Evolutionary conservation across 2,113 vertebrate species (phyloP).

Genomic region (Pyxicephalus adspersus): DNA sequence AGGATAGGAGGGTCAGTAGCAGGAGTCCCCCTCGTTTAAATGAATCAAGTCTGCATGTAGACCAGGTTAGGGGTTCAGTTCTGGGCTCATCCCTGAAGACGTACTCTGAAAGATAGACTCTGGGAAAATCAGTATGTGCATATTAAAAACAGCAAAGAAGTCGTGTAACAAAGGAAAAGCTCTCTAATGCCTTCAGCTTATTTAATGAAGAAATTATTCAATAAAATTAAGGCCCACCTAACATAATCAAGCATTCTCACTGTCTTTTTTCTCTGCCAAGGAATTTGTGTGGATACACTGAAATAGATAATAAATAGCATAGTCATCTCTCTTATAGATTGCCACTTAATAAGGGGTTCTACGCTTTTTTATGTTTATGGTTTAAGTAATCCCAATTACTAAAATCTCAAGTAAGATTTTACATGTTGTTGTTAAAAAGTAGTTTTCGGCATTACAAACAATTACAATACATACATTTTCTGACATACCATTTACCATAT

Average conservation of each 20-base stretch:
- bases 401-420: too few species aligned
- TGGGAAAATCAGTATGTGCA: slow-evolving; percentile 34
- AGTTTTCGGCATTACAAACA: too few species aligned
- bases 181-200: not conserved
- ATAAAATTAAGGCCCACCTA: not conserved
- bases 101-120: slow-evolving; percentile 27
- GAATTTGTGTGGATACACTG: too few species aligned
- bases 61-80: slow-evolving; percentile 27
- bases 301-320: not conserved
- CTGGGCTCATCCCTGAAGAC: slow-evolving; percentile 33
- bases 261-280: not conserved
- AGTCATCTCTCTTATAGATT: not conserved
- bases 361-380: too few species aligned
- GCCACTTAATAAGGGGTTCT: not conserved
- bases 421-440: too few species aligned
- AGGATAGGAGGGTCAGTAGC: slow-evolving; percentile 20
- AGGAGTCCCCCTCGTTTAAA: slow-evolving; percentile 19
- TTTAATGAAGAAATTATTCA: slow-evolving; percentile 8
- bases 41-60: slow-evolving; percentile 41
- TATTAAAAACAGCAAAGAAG: slow-evolving; percentile 42
- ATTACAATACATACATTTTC: too few species aligned
- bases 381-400: too few species aligned
- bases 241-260: not conserved
- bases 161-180: slow-evolving; percentile 21
- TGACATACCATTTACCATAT: too few species aligned